Base-by-base conservation (phyloP, 2,888 invertebrate genomes). In the Stenotaenia linearis region DNA sequence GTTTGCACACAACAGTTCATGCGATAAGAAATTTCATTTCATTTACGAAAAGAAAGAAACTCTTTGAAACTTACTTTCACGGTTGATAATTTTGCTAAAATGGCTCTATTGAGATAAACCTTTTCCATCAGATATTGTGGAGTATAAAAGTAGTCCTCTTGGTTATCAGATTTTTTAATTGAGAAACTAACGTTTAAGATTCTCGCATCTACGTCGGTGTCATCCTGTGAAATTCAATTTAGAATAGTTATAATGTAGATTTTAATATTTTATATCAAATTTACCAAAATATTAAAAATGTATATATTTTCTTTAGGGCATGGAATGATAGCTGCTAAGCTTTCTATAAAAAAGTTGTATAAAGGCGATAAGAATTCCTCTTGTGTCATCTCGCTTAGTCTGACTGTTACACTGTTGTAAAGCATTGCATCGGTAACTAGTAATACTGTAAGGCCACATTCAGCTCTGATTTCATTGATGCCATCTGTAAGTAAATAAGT, bases 181-280 rank as follows among this genome's bases (percentile, higher is more conserved):
- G 97, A 95, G 86, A 98, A 96, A 82, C 96, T 97, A 0, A 98
- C 94, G 86, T 98, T 98, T 23, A 98, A 86, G 79, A 97, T 94
- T 85, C 93, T 92, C 0, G 92, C 91, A 3, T 91, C 91, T 0
- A 96, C 94, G 84, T 97, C 96, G 0, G 93, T 93, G 85, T 97
- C 97, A 84, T 96, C 95, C 89, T 94, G 87, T 1, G 80, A 81
- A 76, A 69, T 28, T 61, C 23, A 28, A 74, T 28, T 56, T 18
- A 56, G 7, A 18, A 1, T 56, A 23, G 18, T 18, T 12, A 0
- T 10, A 40, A 15, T 40, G 4, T 12, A 12, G n/a, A n/a, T n/a
- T n/a, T n/a, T n/a, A n/a, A n/a, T n/a, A n/a, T n/a, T n/a, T n/a
- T n/a, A n/a, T n/a, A n/a, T n/a, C n/a, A n/a, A n/a, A n/a, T 18